Conservation (phyloP, 2,888 invertebrate species). For the Drosophila pseudotakahashii region DNA sequence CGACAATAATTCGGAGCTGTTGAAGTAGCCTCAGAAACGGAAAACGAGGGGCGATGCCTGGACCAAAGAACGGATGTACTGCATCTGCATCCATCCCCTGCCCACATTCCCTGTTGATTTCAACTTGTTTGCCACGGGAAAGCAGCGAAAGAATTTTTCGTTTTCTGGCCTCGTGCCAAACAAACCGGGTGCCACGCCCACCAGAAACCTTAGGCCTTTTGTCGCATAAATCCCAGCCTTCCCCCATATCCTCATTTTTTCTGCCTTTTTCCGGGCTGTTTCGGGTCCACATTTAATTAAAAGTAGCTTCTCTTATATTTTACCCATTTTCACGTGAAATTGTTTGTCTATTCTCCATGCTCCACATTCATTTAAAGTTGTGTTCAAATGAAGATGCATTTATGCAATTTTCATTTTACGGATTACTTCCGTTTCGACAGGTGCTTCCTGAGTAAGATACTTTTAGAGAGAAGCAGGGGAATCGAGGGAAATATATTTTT, state of each 20-base stretch:
- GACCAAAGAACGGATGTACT: constrained; percentile 30
- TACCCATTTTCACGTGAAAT: constrained; percentile 26
- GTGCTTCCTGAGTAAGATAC: constrained; percentile 26
- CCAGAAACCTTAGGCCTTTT: constrained; percentile 35
- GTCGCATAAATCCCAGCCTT: constrained; percentile 62
- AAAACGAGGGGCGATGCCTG: neutral
- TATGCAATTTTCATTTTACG: constrained; percentile 25
- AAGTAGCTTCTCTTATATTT: constrained; percentile 40
- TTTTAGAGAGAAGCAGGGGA: neutral
- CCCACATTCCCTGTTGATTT: constrained; percentile 30
- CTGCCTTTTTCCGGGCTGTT: constrained; percentile 3
- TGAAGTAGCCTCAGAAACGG: constrained; percentile 12
- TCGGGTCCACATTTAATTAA: constrained; percentile 47
- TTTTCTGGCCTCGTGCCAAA: constrained; percentile 54
- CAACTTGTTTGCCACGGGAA: constrained; percentile 51
- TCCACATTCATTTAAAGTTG: neutral
- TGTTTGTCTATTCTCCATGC: constrained; percentile 2
- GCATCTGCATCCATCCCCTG: constrained; percentile 33
- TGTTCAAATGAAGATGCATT: constrained; percentile 15
- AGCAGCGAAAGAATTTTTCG: constrained; percentile 53
- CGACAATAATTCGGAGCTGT: constrained; percentile 14
- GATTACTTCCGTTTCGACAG: constrained; percentile 36
- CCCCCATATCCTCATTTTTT: neutral
- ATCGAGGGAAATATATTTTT: neutral
- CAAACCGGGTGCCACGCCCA: constrained; percentile 14